Evolutionary conservation across 2,797 vertebrate genomes (phyloP).

Genomic region (Danio kyathit): DNA sequence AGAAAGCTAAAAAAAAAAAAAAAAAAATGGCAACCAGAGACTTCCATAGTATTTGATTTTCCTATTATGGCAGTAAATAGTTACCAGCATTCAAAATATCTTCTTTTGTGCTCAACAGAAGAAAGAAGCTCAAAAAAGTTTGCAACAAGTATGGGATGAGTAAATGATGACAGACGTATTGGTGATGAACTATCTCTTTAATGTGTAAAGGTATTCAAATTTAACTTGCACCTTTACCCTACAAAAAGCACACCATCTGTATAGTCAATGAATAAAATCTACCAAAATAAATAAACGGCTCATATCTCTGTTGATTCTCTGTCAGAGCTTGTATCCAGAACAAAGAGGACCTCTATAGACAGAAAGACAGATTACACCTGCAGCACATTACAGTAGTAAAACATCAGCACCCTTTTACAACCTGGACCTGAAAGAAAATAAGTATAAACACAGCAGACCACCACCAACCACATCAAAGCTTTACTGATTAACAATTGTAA

Average conservation of each 20-base stretch:
- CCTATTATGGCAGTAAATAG: no score
- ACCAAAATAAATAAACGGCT: constrained; percentile 3
- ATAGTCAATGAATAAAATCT: constrained; percentile 21
- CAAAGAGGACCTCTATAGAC: constrained; percentile 82
- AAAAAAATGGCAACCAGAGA: no score
- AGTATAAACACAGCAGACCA: neutral
- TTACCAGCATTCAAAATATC: no score
- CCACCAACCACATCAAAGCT: neutral
- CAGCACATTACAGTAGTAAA: neutral
- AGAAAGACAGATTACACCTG: constrained; percentile 81
- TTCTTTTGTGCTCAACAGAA: no score
- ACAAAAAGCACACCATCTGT: neutral
- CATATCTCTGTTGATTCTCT: constrained; percentile 1
- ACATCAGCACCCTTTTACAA: constrained; percentile 1
- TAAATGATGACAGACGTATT: no score
- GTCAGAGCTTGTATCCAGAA: constrained; percentile 58
- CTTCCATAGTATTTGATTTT: no score
- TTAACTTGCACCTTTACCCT: no score
- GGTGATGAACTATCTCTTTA: no score
- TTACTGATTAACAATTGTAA: constrained; percentile 1
- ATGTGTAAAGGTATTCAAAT: no score
- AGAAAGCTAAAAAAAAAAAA: no score
- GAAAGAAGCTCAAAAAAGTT: no score
- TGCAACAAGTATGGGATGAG: no score
- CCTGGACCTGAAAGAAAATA: neutral